These are phyloP conservation scores for Falco peregrinus DNA, from an alignment of 2,797 vertebrate genomes.

Conservation along the genomic window DNA sequence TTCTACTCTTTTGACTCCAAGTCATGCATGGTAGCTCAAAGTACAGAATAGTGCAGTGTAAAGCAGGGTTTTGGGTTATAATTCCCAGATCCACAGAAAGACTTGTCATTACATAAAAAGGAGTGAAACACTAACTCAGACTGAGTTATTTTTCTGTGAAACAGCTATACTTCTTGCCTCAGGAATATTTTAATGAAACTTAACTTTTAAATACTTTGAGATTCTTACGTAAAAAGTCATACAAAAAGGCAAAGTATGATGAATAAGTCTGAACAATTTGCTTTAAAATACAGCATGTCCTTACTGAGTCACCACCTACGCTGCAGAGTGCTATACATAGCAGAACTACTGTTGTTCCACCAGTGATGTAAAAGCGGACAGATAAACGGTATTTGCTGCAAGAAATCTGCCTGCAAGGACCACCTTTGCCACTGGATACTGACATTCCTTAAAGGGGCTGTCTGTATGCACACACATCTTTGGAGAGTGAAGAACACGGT, in stretches of 20 bases:
- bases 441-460: not conserved
- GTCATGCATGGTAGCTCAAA: not conserved
- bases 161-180: not conserved
- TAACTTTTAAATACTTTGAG: constrained; percentile 5
- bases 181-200: not conserved
- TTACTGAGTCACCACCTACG: not conserved
- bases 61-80: not conserved
- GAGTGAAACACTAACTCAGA: not conserved
- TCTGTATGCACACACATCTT: not conserved
- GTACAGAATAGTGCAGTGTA: not conserved
- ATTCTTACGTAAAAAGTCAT: not conserved
- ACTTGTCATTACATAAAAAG: not conserved
- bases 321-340: not conserved
- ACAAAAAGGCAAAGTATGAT: not conserved
- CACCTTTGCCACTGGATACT: not conserved
- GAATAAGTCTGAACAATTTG: constrained; percentile 16
- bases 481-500: not conserved
- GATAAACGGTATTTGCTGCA: not conserved
- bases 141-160: not conserved
- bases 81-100: not conserved
- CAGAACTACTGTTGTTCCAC: not conserved
- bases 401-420: not conserved
- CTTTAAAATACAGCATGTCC: constrained; percentile 35
- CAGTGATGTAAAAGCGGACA: not conserved
- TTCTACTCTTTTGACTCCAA: not conserved